These are phyloP conservation scores for Rhynchotus rufescens DNA, from an alignment of 2,797 vertebrate species.

Conservation along the genomic window DNA sequence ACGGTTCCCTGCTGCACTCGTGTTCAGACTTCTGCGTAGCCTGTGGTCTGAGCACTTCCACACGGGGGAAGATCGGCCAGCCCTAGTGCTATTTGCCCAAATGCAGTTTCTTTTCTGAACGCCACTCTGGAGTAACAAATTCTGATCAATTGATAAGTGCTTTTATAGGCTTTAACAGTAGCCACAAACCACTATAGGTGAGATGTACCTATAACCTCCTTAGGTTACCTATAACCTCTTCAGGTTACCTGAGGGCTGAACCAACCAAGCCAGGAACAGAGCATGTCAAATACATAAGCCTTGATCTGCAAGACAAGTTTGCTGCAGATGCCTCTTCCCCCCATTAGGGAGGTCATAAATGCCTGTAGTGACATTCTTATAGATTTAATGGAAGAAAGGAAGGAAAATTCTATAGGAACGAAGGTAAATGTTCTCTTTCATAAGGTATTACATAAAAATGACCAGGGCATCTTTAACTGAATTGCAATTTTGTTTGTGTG, in stretches of 20 bases:
- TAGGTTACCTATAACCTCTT: background rate
- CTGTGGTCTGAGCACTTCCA: background rate
- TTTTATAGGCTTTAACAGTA: background rate
- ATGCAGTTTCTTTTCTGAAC: background rate
- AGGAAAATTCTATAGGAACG: background rate
- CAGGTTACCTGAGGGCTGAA: background rate
- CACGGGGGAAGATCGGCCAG: background rate
- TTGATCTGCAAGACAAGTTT: background rate
- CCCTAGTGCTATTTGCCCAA: background rate
- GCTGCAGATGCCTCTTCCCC: background rate
- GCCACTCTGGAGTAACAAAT: background rate
- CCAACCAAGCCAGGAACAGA: background rate
- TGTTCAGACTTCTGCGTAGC: background rate
- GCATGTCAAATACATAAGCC: background rate
- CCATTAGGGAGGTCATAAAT: background rate
- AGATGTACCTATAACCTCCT: background rate
- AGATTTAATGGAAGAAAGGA: background rate
- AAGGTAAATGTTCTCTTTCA: background rate
- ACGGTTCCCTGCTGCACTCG: background rate
- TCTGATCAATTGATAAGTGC: background rate
- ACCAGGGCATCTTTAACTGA: background rate
- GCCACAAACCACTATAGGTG: background rate
- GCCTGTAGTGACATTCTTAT: background rate
- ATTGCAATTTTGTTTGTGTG: conserved; percentile 2
- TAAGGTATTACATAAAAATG: background rate